Evolutionary conservation across 1,140 invertebrate genomes (phyloP).

Genomic region (Popillia japonica): DNA sequence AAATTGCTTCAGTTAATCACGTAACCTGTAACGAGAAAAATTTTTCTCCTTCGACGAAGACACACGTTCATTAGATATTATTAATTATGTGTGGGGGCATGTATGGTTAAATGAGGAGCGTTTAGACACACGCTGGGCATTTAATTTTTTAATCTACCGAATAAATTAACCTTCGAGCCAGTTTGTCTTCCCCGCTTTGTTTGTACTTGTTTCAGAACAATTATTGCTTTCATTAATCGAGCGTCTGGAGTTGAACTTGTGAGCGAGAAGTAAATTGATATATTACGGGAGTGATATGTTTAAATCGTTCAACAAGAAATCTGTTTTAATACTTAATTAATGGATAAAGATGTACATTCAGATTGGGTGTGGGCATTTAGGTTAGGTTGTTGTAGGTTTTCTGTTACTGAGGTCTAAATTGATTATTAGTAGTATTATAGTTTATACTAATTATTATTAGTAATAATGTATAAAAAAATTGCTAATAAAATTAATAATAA

Average conservation of each 20-base stretch:
- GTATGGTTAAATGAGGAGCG: constrained; percentile 7
- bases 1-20: constrained; percentile 13
- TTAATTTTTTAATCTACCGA: constrained; percentile 36
- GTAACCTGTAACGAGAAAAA: constrained; percentile 20
- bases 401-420: too few relatives aligned
- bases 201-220: background rate
- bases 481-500: too few relatives aligned
- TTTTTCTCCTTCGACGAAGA: background rate
- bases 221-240: background rate
- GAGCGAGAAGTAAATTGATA: background rate
- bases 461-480: too few relatives aligned
- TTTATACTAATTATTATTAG: too few relatives aligned
- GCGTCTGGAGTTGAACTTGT: background rate
- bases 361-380: background rate
- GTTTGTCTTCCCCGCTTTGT: background rate
- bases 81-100: constrained; percentile 25
- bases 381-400: too few relatives aligned
- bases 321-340: background rate
- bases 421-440: too few relatives aligned
- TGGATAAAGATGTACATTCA: background rate
- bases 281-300: background rate
- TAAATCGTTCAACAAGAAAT: background rate
- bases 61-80: constrained; percentile 10
- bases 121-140: constrained; percentile 20
- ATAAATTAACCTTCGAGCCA: constrained; percentile 21